These are phyloP conservation scores for Parasteatoda tepidariorum DNA, from an alignment of 1,140 invertebrate genomes.

Conservation along the genomic window DNA sequence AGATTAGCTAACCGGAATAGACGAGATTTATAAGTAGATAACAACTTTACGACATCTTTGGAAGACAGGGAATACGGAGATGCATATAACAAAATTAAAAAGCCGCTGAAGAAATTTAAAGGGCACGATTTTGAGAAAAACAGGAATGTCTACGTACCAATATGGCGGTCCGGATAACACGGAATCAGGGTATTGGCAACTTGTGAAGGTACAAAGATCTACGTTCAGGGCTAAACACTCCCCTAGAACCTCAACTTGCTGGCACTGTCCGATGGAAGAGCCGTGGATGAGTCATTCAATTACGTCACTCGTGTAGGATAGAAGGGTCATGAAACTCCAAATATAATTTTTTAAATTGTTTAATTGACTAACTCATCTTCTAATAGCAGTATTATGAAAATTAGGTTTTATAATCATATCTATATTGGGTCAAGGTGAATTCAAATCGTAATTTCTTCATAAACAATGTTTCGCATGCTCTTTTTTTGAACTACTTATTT, in stretches of 20 bases:
- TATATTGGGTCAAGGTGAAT: too few relatives aligned
- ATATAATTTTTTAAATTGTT: neutral
- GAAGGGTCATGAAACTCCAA: constrained; percentile 56
- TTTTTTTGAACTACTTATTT: too few relatives aligned
- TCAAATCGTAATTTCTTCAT: too few relatives aligned
- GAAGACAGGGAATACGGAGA: neutral
- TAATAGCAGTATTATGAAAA: too few relatives aligned
- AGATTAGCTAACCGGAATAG: constrained; percentile 20
- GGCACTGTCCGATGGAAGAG: constrained; percentile 53
- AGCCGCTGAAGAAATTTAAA: constrained; percentile 7
- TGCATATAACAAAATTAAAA: neutral
- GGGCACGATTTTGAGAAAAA: constrained; percentile 35
- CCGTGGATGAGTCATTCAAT: constrained; percentile 54
- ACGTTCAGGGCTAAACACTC: constrained; percentile 54
- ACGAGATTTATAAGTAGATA: neutral
- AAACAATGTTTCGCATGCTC: too few relatives aligned
- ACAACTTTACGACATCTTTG: neutral
- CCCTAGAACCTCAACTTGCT: constrained; percentile 55
- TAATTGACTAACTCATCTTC: neutral
- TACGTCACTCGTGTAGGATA: constrained; percentile 54
- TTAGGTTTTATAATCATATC: too few relatives aligned
- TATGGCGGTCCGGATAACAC: constrained; percentile 60
- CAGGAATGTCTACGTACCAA: constrained; percentile 55
- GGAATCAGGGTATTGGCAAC: constrained; percentile 58
- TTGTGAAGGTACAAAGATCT: constrained; percentile 55